Conservation (phyloP, 2,888 invertebrate genomes). For the Nephrotoma appendiculata region DNA sequence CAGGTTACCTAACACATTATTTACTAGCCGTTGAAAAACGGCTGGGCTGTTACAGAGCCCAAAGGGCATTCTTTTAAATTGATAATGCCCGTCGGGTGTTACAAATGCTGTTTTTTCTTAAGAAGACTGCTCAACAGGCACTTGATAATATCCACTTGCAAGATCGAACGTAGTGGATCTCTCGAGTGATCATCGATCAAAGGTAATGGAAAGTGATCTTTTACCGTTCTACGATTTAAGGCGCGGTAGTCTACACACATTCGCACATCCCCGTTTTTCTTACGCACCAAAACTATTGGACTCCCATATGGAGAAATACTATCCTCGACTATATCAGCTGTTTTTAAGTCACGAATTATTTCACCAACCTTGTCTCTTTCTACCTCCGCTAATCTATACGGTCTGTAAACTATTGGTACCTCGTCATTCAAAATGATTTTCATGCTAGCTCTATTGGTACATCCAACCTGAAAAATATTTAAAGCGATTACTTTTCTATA, state of each 20-base stretch:
- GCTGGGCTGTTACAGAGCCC: constrained; percentile 10
- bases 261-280: background rate
- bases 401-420: background rate
- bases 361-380: background rate
- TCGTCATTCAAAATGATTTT: background rate
- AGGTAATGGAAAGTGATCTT: background rate
- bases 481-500: background rate
- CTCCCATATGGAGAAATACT: background rate
- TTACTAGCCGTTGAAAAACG: background rate
- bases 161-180: constrained; percentile 13
- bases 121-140: constrained; percentile 15
- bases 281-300: background rate
- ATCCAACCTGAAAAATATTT: background rate
- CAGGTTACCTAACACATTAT: constrained; percentile 5
- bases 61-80: constrained; percentile 3
- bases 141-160: constrained; percentile 15
- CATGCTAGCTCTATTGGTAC: background rate
- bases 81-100: constrained; percentile 16
- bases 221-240: background rate
- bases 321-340: background rate
- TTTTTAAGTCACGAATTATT: background rate
- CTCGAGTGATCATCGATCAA: background rate
- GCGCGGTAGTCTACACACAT: background rate
- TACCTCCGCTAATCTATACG: background rate
- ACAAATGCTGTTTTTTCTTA: constrained; percentile 16